Conservation (phyloP, 2,888 invertebrate genomes). For the Melinaea menophilus region DNA sequence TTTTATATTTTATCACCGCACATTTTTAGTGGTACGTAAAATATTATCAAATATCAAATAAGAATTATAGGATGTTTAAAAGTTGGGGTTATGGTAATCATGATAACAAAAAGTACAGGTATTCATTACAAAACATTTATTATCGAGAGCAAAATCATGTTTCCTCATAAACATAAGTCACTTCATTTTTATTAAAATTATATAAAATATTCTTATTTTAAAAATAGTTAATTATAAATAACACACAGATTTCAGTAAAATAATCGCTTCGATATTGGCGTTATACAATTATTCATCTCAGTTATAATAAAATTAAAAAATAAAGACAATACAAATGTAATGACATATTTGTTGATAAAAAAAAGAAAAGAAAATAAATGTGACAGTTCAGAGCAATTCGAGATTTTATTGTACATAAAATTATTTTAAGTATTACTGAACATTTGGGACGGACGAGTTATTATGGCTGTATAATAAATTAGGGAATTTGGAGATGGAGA, state of each 20-base stretch:
- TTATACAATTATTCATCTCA: neutral
- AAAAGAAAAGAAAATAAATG: neutral
- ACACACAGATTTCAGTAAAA: constrained; percentile 14
- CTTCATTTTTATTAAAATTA: constrained; percentile 68
- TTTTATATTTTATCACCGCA: too few relatives aligned
- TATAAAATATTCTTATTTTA: constrained; percentile 21
- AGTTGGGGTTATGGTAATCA: neutral
- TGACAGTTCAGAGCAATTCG: neutral
- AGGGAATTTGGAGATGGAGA: constrained; percentile 33
- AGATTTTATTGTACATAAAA: neutral
- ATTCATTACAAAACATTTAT: constrained; percentile 23
- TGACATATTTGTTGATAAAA: neutral
- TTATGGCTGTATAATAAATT: neutral
- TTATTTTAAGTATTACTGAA: constrained; percentile 5
- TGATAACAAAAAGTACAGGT: neutral
- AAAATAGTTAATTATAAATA: constrained; percentile 23
- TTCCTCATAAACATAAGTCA: constrained; percentile 46
- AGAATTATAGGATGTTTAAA: too few relatives aligned
- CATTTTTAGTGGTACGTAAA: too few relatives aligned
- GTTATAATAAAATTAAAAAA: neutral
- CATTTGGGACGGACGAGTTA: constrained; percentile 2
- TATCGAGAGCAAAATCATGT: constrained; percentile 61
- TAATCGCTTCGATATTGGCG: constrained; percentile 1
- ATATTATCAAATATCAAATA: too few relatives aligned
- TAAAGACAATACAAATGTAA: neutral